Conservation (phyloP, 2,797 vertebrate genomes). For the Bufotes viridis region DNA sequence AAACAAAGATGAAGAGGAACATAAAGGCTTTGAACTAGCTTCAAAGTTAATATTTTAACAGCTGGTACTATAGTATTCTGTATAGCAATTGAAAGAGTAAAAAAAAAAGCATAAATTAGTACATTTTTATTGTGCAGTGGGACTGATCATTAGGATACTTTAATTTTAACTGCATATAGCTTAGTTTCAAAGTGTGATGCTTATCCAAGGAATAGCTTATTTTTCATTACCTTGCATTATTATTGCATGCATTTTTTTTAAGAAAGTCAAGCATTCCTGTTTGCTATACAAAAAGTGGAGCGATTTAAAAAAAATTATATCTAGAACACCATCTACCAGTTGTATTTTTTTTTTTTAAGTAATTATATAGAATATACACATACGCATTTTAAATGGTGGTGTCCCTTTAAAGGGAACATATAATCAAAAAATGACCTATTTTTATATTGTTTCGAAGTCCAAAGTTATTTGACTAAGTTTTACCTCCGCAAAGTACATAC, state of each 20-base stretch:
- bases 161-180: background rate
- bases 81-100: background rate
- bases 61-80: background rate
- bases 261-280: too few relatives aligned
- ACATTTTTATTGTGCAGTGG: background rate
- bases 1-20: background rate
- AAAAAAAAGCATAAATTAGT: background rate
- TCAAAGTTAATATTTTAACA: conserved; percentile 10
- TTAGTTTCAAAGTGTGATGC: background rate
- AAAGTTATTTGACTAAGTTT: too few relatives aligned
- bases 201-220: background rate
- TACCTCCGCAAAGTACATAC: too few relatives aligned
- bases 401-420: too few relatives aligned
- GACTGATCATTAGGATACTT: background rate
- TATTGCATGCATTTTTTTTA: background rate
- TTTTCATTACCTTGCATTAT: background rate
- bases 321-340: too few relatives aligned
- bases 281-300: too few relatives aligned
- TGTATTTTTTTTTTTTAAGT: too few relatives aligned
- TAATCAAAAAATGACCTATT: too few relatives aligned
- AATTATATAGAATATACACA: too few relatives aligned
- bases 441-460: too few relatives aligned
- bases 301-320: too few relatives aligned
- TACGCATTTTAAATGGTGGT: too few relatives aligned
- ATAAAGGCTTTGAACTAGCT: background rate